Evolutionary conservation across 2,888 invertebrate genomes (phyloP), one percentile per base, ranked within the genome.

Genomic region (Neria commutata): DNA sequence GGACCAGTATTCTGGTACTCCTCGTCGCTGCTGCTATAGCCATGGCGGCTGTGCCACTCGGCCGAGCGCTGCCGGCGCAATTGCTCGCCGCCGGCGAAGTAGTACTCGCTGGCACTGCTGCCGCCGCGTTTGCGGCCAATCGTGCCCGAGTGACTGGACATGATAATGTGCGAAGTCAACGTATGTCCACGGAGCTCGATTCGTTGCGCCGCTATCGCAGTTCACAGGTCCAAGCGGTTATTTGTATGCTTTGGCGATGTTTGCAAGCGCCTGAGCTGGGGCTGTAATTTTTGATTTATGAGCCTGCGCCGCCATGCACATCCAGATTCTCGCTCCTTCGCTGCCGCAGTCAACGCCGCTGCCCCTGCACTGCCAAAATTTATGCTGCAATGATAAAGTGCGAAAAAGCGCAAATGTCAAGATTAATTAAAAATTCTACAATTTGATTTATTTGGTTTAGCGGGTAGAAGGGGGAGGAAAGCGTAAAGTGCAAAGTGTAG

Each of bases 21-120:
- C 65, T 85, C 85, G 67, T 84, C 84, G 72, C 85, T 85, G 73
- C 84, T 85, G 70, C 85, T 85, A 67, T 85, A 84, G 42, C 83
- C 83, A 60, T 85, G 81, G 53, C 80, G 73, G 63, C 84, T 84
- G 52, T 85, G 83, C 86, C 86, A 86, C 72, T 86, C 86, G 40
- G 85, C 81, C 58, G 86, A 86, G 16, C 86, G 81, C 70, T 86
- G 86, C 26, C 86, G 78, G 52, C 85, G 79, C 64, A 73, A 71
- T 63, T 79, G 79, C 50, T 80, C 79, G 21, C 76, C 80, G 24
- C 72, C 72, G 1, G 73, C 74, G 62, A 75, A 78, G 67, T 79
- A 80, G 67, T 79, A 79, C 61, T 79, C 78, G 54, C 78, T 77
- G 67, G 79, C 68, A 68, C 76, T 72, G 68, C 77, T 76, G 67